phyloP scores from a whole-genome alignment of 2,797 vertebrate species.

The Setipinna tenuifilis region DNA sequence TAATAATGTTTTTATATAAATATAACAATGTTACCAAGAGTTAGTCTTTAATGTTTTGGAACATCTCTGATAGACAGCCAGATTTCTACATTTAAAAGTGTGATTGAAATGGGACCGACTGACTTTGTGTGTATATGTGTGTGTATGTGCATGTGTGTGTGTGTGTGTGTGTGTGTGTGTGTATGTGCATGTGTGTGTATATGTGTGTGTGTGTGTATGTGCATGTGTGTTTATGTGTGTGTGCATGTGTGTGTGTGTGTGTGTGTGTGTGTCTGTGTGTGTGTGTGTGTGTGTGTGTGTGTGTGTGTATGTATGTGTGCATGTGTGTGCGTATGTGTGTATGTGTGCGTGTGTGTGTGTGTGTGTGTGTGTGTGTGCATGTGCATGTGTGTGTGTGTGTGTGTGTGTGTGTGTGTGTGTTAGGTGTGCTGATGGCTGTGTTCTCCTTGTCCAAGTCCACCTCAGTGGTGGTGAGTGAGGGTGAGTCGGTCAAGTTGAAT shows the following conservation, averaged over 20 bases:
- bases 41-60: too few relatives aligned
- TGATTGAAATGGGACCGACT: too few relatives aligned
- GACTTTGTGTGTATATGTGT: too few relatives aligned
- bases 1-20: too few relatives aligned
- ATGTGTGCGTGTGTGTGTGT: neutral
- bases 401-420: neutral
- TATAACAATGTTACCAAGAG: too few relatives aligned
- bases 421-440: neutral
- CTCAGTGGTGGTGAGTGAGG: conserved; percentile 1
- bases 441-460: conserved; percentile 3
- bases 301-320: neutral
- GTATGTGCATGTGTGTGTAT: neutral
- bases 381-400: neutral
- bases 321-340: neutral
- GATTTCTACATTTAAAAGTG: too few relatives aligned
- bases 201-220: neutral
- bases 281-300: too few relatives aligned
- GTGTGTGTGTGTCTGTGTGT: neutral
- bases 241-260: neutral
- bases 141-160: too few relatives aligned
- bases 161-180: too few relatives aligned
- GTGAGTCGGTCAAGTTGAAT: neutral
- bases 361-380: neutral
- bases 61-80: too few relatives aligned
- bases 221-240: neutral